phyloP scores from a whole-genome alignment of 2,113 vertebrate species.

The Syngnathus scovelli region DNA sequence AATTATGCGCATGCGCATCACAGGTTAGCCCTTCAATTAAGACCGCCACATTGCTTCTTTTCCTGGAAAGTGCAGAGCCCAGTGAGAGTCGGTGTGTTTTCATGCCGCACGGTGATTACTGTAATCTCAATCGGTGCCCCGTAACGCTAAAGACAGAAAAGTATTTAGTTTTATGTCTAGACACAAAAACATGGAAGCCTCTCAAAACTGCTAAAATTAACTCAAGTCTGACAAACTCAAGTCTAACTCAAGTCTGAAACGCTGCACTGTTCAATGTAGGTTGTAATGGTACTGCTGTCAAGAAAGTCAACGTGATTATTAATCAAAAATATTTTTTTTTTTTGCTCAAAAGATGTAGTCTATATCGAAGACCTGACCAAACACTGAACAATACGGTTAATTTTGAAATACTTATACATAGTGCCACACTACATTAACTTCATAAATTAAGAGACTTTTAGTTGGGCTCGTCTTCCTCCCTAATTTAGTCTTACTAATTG shows the following conservation, averaged over 20 bases:
- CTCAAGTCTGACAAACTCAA: slow-evolving; percentile 5
- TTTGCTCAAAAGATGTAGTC: neutral
- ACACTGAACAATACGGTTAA: too few species aligned
- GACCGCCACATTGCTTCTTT: slow-evolving; percentile 43
- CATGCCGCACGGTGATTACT: slow-evolving; percentile 45
- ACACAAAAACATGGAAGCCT: slow-evolving; percentile 26
- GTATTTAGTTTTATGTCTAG: slow-evolving; percentile 44
- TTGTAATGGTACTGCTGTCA: neutral
- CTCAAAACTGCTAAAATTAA: slow-evolving; percentile 14
- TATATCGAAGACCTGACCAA: neutral
- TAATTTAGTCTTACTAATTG: neutral
- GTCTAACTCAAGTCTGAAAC: too few species aligned
- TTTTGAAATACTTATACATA: too few species aligned
- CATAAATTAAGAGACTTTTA: neutral
- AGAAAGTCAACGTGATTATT: neutral
- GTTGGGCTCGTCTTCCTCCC: neutral
- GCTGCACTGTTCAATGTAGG: neutral
- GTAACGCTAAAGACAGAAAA: slow-evolving; percentile 44
- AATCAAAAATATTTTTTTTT: neutral
- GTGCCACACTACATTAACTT: neutral
- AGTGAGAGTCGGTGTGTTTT: slow-evolving; percentile 38
- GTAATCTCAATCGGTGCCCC: slow-evolving; percentile 53
- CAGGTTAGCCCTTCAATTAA: slow-evolving; percentile 43
- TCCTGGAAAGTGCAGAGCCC: slow-evolving; percentile 26
- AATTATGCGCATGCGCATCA: slow-evolving; percentile 61